These are phyloP conservation scores for Melanotaenia parkinsoni DNA, from an alignment of 2,797 vertebrate genomes.

Conservation along the genomic window DNA sequence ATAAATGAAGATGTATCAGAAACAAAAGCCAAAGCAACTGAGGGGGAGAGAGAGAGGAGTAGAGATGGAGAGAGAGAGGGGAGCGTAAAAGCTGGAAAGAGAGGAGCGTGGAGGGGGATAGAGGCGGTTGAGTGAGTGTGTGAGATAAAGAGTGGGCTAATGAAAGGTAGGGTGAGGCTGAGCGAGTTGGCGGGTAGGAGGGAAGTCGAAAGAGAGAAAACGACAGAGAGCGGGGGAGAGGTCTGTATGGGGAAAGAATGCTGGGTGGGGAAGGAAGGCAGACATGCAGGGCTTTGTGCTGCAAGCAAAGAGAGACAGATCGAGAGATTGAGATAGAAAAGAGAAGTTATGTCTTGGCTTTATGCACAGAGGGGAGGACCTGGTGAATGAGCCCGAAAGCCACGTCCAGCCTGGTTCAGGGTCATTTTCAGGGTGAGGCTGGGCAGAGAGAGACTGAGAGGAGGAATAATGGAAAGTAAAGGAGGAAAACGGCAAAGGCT, in stretches of 20 bases:
- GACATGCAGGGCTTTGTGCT: constrained; percentile 87
- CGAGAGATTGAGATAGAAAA: constrained; percentile 65
- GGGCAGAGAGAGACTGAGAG: constrained; percentile 43
- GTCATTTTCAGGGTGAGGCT: constrained; percentile 59
- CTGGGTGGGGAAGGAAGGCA: constrained; percentile 90
- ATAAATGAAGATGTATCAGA: constrained; percentile 81
- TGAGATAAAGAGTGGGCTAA: constrained; percentile 80
- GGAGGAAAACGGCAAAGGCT: constrained; percentile 61
- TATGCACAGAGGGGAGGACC: constrained; percentile 62
- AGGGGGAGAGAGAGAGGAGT: constrained; percentile 36
- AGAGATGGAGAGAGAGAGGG: constrained; percentile 3
- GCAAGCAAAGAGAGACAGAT: constrained; percentile 81
- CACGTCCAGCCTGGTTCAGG: constrained; percentile 40
- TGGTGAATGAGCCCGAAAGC: constrained; percentile 56
- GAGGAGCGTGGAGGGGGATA: constrained; percentile 64
- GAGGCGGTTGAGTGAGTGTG: constrained; percentile 65
- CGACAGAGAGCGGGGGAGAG: constrained; percentile 74
- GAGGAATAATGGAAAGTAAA: constrained; percentile 68
- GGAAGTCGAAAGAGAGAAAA: constrained; percentile 74
- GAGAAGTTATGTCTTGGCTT: constrained; percentile 67
- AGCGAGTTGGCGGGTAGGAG: constrained; percentile 76
- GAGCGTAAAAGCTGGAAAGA: constrained; percentile 63
- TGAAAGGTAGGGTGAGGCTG: constrained; percentile 81
- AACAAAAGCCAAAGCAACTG: constrained; percentile 74
- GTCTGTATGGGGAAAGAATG: constrained; percentile 89